These are phyloP conservation scores for Ceuthmochares aereus DNA, from an alignment of 2,113 vertebrate genomes.

Conservation along the genomic window DNA sequence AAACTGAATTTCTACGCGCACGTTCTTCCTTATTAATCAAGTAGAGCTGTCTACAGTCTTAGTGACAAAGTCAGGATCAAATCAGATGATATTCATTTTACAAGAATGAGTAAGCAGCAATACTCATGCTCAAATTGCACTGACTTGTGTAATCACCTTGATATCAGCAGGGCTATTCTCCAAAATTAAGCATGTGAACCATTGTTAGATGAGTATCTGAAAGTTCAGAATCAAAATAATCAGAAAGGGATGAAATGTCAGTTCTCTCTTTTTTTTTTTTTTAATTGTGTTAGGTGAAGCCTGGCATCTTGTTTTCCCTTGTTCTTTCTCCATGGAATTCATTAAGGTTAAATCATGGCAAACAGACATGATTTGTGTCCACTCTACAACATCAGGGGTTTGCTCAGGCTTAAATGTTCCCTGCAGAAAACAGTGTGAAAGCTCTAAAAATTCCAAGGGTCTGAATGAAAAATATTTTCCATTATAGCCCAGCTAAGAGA, in stretches of 20 bases:
- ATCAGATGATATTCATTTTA: background rate
- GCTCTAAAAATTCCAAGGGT: background rate
- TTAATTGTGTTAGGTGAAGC: background rate
- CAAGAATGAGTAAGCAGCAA: constrained; percentile 12
- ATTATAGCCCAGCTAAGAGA: background rate
- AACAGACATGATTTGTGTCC: background rate
- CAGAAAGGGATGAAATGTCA: background rate
- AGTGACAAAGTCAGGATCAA: background rate
- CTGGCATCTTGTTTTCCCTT: background rate
- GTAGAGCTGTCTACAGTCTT: background rate
- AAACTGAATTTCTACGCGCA: background rate
- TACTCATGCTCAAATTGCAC: background rate
- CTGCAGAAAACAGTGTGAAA: fast-evolving
- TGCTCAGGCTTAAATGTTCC: background rate
- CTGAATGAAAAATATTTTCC: constrained; percentile 36
- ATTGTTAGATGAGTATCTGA: background rate
- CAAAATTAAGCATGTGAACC: background rate
- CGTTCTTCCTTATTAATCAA: background rate
- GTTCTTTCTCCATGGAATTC: background rate
- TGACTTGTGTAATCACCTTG: background rate
- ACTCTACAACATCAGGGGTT: background rate
- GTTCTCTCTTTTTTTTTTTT: background rate
- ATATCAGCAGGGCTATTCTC: background rate
- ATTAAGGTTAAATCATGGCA: background rate
- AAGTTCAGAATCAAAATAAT: background rate